Base-by-base conservation (phyloP, 2,797 vertebrate genomes). In the Adrianichthys oophorus region DNA sequence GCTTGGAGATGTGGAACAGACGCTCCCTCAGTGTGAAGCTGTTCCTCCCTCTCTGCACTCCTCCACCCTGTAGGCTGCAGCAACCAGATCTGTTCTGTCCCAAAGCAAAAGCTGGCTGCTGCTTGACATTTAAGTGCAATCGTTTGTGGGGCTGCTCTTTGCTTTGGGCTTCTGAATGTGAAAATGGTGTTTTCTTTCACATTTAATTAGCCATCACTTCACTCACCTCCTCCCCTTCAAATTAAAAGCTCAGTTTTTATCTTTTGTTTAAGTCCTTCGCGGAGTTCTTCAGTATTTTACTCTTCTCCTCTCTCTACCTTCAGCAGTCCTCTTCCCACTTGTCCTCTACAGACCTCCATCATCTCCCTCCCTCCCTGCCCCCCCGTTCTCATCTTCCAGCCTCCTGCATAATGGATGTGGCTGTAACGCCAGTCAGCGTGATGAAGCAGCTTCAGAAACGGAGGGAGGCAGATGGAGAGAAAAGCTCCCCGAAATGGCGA, bases 321-420 rank as follows among this genome's bases (percentile, higher is more conserved):
- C 8, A 26, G 24, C 42, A 26, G 52, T 53, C 41, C 24, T 47
- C 49, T 19, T 41, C 7, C 53, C 37, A 18, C 49, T 15, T 13
- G 4, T 24, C 16, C 55, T 60, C 49, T 21, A 6, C 16, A 18
- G 32, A 1, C 1, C 10, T 17, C 45, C 7, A 45, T 45, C 13
- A 24, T 7, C 41, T 17, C 44, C n/a, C 23, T 13, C 16, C 18
- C 21, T 21, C 43, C 40, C 57, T 56, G 19, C n/a, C 65, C 60
- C 41, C 46, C 41, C 54, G n/a, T 55, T 76, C 76, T 83, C 80
- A 84, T 86, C 76, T 76, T 67, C 41, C 46, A 1, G 46, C 68
- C 69, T 76, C 68, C 74, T 86, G 71, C 60, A 85, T 79, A 75
- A 86, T 85, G 70, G 64, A 85, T 85, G 79, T 56, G 70, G 52